Conservation (phyloP, 2,797 vertebrate genomes). For the Sciaenops ocellatus region DNA sequence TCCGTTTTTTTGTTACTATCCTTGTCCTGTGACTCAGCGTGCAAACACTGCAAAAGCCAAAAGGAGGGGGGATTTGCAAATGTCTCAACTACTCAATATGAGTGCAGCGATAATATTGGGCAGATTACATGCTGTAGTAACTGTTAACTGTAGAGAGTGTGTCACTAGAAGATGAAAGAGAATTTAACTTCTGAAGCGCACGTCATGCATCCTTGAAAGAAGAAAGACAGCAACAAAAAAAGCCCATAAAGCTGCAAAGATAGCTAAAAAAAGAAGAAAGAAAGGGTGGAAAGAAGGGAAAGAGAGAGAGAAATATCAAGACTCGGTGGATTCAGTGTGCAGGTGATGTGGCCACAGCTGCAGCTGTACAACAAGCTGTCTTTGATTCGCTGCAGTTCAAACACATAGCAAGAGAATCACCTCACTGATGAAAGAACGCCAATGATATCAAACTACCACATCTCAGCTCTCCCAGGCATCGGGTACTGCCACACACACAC, state of each 20-base stretch:
- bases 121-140: slow-evolving; percentile 5
- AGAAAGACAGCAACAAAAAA: neutral
- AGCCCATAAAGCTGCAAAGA: slow-evolving; percentile 34
- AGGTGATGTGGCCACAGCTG: slow-evolving; percentile 73
- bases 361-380: slow-evolving; percentile 63
- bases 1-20: slow-evolving; percentile 10
- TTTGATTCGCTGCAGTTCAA: slow-evolving; percentile 78
- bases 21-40: slow-evolving; percentile 29
- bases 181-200: slow-evolving; percentile 17
- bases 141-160: slow-evolving; percentile 2
- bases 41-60: slow-evolving; percentile 22
- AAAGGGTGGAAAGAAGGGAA: neutral
- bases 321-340: slow-evolving; percentile 10
- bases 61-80: slow-evolving; percentile 9
- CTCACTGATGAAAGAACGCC: slow-evolving; percentile 73
- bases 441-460: slow-evolving; percentile 72
- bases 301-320: neutral
- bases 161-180: slow-evolving; percentile 28
- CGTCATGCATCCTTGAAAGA: neutral
- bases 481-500: slow-evolving; percentile 29
- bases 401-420: slow-evolving; percentile 76
- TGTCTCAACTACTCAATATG: slow-evolving; percentile 12
- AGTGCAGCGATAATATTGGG: neutral
- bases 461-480: slow-evolving; percentile 45
- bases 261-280: neutral